Base-by-base conservation (phyloP, 2,888 invertebrate genomes). In the Eupithecia subumbrata region DNA sequence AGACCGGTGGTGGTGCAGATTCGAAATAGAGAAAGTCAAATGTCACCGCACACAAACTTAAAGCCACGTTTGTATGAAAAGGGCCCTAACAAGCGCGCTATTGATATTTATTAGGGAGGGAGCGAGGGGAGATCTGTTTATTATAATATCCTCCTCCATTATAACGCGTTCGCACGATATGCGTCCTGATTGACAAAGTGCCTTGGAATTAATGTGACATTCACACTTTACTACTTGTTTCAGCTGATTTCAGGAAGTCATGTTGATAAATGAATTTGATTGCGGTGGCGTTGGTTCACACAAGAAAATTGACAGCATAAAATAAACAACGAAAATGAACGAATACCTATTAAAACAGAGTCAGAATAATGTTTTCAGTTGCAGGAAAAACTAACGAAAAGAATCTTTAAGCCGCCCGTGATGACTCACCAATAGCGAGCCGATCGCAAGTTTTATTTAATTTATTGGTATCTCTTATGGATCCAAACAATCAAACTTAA, bases 41-140 rank as follows among this genome's bases (percentile, higher is more conserved):
- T n/a, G 22, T 22, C 22, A 22, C 22, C 56, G 11, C 25, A 60
- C 60, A 14, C 25, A 60, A 22, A 56, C 12, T 12, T 22, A 22
- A 52, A 22, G 5, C 60, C 43, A 43, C 43, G 43, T 68, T 43
- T 43, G 68, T 68, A 68, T 68, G 68, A 25, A 68, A 68, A 68
- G 43, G 25, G 43, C 40, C n/a, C n/a, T 37, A 14, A 37, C 43
- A 2, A 22, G 22, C 43, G 43, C 40, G 22, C 68, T 91, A 94
- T 94, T 94, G 93, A 94, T 93, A 94, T 94, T 93, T 94, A 93
- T 94, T 94, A 91, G 92, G 90, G 91, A 91, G 91, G 90, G 89
- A 86, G 81, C 82, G 90, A 91, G 93, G 92, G 93, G 92, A 87
- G 90, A 90, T 92, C 93, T 92, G 93, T 94, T 94, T 94, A 94